Base-by-base conservation (phyloP, 2,888 invertebrate species). In the Lacanobia oleracea region DNA sequence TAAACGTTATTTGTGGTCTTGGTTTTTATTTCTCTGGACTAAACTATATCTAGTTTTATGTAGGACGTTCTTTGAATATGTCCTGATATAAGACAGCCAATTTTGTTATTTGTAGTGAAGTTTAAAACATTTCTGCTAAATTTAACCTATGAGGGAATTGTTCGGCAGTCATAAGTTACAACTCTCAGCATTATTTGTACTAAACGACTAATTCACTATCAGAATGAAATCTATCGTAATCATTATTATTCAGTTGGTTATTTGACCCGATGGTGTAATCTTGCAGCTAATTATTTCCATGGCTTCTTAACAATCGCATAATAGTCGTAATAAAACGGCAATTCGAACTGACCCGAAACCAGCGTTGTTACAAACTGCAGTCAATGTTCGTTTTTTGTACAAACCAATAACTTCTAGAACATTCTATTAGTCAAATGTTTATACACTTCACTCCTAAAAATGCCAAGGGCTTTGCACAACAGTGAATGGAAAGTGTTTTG, bases 401-500 rank as follows among this genome's bases (percentile, higher is more conserved):
- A 21, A 57, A 21, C 14, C 7, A 23, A n/a, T 43, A 27, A 56
- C 10, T 51, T 76, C 53, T 40, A 3, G 18, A 16, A 9, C 23
- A 51, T 51, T 71, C 71, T 6, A 3, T 21, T 9, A 43, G 8
- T 53, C 16, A 53, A 43, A 40, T 27, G 54, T 33, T 40, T 18
- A 12, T 65, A 33, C 4, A 23, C 37, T 16, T 8, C 3, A 61
- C 21, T 77, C 7, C 10, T 71, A 8, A 57, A 40, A 37, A 37
- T 45, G 18, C 21, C 23, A 77, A 70, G 43, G 50, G 16, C n/a
- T 69, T 74, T 71, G 40, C 12, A 54, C 40, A 67, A 64, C 9
- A 77, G 23, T 54, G n/a, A 67, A 75, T 53, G 21, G 64, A 67
- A 77, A 77, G 56, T 72, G 50, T 12, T 75, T 56, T 43, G 9